Base-by-base conservation (phyloP, 2,888 invertebrate genomes). In the Drosophila nigricruria region DNA sequence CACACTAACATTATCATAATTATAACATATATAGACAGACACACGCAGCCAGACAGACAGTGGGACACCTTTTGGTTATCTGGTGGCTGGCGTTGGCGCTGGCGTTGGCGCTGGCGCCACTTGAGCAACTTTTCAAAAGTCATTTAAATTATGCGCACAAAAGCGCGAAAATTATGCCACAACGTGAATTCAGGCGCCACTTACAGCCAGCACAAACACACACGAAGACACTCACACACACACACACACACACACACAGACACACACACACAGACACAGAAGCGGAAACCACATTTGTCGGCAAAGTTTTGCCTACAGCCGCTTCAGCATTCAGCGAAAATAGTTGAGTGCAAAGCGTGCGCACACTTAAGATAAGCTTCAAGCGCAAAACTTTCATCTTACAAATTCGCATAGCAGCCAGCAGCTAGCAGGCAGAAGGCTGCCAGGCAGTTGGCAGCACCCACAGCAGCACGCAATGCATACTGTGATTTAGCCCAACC, bases 91-190 rank as follows among this genome's bases (percentile, higher is more conserved):
- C 30, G 30, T 10, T 65, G 68, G 58, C 65, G 64, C 67, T 42
- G 30, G 30, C 30, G 30, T 10, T 65, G 68, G 58, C 65, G 70
- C 56, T 71, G 75, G 71, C 76, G 73, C 61, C 80, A 83, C 83
- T 88, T 82, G 75, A 80, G 81, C 59, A 83, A 88, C 88, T 87
- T 87, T 88, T 85, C 83, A 87, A 88, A 87, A 87, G 86, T 87
- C 86, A 88, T 87, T 87, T 88, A 87, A 88, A 87, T 87, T 88
- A 88, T 87, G 86, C 75, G 77, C 86, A 82, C 85, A 84, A 87
- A 87, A 85, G 82, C 86, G 81, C 85, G 82, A 85, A 81, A 86
- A 87, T 85, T 85, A 87, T 86, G 87, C 87, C 82, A 87, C 68
- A 73, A 73, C 74, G 77, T 74, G 78, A 79, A 87, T 82, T 66